These are phyloP conservation scores for Pipistrellus pipistrellus DNA, from an alignment of 2,797 vertebrate genomes.

Conservation along the genomic window DNA sequence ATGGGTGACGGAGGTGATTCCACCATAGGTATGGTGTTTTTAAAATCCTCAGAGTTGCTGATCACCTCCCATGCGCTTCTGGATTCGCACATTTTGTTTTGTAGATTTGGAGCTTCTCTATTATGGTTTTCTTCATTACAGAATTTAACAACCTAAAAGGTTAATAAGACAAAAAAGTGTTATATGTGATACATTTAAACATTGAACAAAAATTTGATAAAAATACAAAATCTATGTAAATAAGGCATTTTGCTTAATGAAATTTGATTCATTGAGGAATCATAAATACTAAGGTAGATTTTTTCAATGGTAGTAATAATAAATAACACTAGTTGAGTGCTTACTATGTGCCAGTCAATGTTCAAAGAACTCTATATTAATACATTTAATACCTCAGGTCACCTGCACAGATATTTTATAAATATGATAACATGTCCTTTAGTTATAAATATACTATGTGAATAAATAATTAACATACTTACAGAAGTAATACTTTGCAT, in stretches of 20 bases:
- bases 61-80: slow-evolving; percentile 89
- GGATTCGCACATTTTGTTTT: slow-evolving; percentile 86
- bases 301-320: slow-evolving; percentile 7
- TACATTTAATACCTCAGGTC: background rate
- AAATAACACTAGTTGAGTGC: background rate
- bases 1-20: slow-evolving; percentile 69
- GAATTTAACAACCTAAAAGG: slow-evolving; percentile 67
- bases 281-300: background rate
- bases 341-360: background rate
- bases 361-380: slow-evolving; percentile 28
- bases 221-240: background rate
- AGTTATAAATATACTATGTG: slow-evolving; percentile 37
- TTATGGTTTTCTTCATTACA: slow-evolving; percentile 86
- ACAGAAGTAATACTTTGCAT: slow-evolving; percentile 86
- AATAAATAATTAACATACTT: slow-evolving; percentile 79
- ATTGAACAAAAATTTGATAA: background rate
- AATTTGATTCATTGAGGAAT: slow-evolving; percentile 17
- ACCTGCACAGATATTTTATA: background rate
- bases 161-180: slow-evolving; percentile 29
- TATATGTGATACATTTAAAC: background rate
- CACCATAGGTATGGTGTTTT: slow-evolving; percentile 1
- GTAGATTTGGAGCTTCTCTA: slow-evolving; percentile 86
- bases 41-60: slow-evolving; percentile 85
- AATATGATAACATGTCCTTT: background rate
- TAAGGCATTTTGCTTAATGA: slow-evolving; percentile 41